A percentile compares a stretch with the other conserved stretches of the same genome.
These are phyloP conservation scores for Gobiocypris rarus DNA, from an alignment of 2,113 vertebrate species.

Conservation along the genomic window DNA sequence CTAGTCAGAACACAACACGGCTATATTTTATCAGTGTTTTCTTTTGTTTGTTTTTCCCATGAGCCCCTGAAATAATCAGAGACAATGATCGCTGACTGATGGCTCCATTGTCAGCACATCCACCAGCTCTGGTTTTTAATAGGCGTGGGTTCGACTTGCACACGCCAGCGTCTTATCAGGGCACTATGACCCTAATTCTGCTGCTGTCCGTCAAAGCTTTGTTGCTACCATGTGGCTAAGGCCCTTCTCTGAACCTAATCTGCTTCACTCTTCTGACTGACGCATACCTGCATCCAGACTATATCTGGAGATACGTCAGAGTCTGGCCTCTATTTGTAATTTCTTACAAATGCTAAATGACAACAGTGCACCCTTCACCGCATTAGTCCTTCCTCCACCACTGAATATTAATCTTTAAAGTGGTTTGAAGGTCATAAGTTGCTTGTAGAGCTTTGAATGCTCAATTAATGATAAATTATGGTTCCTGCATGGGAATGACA, in stretches of 20 bases:
- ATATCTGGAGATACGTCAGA: background rate
- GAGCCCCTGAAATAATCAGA: background rate
- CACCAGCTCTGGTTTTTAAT: conserved; percentile 5
- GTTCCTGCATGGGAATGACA: background rate
- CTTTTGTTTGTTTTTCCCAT: conserved; percentile 29
- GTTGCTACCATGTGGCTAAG: conserved; percentile 10
- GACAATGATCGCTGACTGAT: conserved; percentile 8
- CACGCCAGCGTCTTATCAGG: conserved; percentile 12
- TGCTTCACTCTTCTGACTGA: conserved; percentile 20
- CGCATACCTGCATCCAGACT: conserved; percentile 8
- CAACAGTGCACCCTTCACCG: background rate
- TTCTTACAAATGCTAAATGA: background rate
- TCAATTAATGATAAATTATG: conserved; percentile 29
- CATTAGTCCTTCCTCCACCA: background rate
- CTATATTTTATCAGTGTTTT: conserved; percentile 12
- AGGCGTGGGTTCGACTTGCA: background rate
- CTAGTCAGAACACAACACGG: background rate
- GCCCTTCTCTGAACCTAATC: conserved; percentile 35
- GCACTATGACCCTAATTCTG: conserved; percentile 29
- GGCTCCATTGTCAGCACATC: conserved; percentile 19
- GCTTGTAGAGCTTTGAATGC: conserved; percentile 18
- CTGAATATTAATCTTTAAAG: background rate
- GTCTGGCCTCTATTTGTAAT: conserved; percentile 15
- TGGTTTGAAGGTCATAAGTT: conserved; percentile 29
- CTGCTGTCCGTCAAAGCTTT: conserved; percentile 7